Conservation (phyloP, 1,140 invertebrate genomes). For the Cotesia glomerata region DNA sequence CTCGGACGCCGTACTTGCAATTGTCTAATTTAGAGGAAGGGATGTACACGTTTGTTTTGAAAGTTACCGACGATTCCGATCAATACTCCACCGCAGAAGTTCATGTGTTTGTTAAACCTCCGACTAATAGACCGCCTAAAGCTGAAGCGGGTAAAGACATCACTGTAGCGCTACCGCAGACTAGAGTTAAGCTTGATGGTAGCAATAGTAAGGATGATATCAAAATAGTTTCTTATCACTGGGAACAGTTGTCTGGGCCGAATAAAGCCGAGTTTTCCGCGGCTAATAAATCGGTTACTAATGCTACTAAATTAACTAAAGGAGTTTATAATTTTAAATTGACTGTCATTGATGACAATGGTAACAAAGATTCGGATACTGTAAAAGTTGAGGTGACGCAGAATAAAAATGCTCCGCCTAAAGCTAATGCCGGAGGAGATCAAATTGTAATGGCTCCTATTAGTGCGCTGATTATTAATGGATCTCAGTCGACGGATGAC, state of each 20-base stretch:
- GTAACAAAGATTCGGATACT: conserved; percentile 76
- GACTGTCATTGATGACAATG: conserved; percentile 83
- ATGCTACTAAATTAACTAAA: conserved; percentile 81
- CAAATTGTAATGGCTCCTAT: conserved; percentile 78
- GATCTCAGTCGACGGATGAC: conserved; percentile 86
- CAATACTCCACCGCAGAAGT: conserved; percentile 87
- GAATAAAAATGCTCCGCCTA: conserved; percentile 87
- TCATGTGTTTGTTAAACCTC: conserved; percentile 91
- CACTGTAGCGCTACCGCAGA: conserved; percentile 81
- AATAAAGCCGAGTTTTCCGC: conserved; percentile 59
- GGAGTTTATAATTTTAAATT: conserved; percentile 85
- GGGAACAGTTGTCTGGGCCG: conserved; percentile 79
- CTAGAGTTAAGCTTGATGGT: conserved; percentile 80
- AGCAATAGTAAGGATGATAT: conserved; percentile 84
- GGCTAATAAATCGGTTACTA: conserved; percentile 70
- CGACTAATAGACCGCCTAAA: conserved; percentile 82
- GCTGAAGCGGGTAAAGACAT: conserved; percentile 68
- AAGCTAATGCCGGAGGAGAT: conserved; percentile 87
- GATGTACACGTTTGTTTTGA: conserved; percentile 91
- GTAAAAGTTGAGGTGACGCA: conserved; percentile 85
- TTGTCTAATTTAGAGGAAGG: conserved; percentile 91
- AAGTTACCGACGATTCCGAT: conserved; percentile 88
- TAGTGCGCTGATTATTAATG: conserved; percentile 81
- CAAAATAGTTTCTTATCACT: conserved; percentile 80
- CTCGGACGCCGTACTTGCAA: conserved; percentile 84